These are phyloP conservation scores for Acanthaster planci DNA, from an alignment of 35 echinoderm and acorn worm species.

Conservation along the genomic window DNA sequence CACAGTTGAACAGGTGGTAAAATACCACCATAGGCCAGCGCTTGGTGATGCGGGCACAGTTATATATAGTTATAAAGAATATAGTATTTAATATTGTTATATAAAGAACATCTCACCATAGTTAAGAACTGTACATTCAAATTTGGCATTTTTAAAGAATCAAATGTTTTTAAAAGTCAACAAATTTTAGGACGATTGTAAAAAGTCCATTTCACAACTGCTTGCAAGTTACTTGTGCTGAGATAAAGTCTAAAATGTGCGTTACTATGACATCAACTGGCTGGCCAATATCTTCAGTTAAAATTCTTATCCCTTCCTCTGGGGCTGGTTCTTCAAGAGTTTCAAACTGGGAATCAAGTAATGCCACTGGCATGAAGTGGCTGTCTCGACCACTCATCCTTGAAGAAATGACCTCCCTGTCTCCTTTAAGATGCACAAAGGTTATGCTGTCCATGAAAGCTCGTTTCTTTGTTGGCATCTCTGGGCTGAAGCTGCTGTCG, in stretches of 20 bases:
- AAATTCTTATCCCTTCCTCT: constrained; percentile 22
- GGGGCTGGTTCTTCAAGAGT: constrained; percentile 25
- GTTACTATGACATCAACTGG: neutral
- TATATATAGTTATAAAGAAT: no score
- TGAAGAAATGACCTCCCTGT: constrained; percentile 21
- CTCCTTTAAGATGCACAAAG: constrained; percentile 31
- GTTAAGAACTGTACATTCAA: no score
- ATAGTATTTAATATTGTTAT: no score
- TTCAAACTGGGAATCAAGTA: constrained; percentile 40
- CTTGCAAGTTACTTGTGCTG: no score
- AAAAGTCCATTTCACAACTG: no score
- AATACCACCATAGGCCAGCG: neutral
- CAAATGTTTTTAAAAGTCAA: no score
- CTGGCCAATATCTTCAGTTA: constrained; percentile 10
- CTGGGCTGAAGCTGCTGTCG: neutral
- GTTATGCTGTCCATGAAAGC: neutral
- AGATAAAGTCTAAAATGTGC: neutral
- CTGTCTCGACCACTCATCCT: constrained; percentile 20
- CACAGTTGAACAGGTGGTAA: neutral
- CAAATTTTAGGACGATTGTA: no score
- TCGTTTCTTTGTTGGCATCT: neutral
- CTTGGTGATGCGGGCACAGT: no score
- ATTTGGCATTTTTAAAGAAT: no score
- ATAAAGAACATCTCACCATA: no score
- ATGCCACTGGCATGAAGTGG: constrained; percentile 23